Percentiles rank a stretch among this genome's conserved stretches.
Conservation (phyloP, 2,888 invertebrate species). For the Caenorhabditis becei region DNA sequence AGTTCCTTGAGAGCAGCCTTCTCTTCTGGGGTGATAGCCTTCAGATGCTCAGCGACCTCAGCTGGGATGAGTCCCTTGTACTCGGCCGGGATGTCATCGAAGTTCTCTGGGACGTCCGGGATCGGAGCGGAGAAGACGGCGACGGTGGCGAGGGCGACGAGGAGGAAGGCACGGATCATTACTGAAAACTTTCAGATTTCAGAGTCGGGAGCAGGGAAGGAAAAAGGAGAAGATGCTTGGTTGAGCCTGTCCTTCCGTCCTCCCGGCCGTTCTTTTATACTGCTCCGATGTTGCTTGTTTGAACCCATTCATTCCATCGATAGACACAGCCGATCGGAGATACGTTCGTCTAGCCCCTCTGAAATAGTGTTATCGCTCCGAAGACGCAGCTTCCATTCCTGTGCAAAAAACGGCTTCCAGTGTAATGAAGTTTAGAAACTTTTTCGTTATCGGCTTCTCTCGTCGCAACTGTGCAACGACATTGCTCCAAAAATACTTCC, state of each 20-base stretch:
- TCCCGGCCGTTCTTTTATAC: slow-evolving; percentile 34
- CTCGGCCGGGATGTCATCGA: slow-evolving; percentile 77
- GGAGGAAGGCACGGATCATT: slow-evolving; percentile 63
- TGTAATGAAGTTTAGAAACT: slow-evolving; percentile 37
- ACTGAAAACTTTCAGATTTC: slow-evolving; percentile 34
- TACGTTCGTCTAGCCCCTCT: neutral
- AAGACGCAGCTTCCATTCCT: slow-evolving; percentile 30
- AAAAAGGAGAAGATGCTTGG: slow-evolving; percentile 14
- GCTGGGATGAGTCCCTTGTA: slow-evolving; percentile 77
- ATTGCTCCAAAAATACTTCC: slow-evolving; percentile 9
- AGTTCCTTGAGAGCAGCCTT: slow-evolving; percentile 78
- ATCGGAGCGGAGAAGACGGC: slow-evolving; percentile 70
- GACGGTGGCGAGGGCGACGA: slow-evolving; percentile 66
- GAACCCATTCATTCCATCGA: slow-evolving; percentile 22
- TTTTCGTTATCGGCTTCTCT: slow-evolving; percentile 24
- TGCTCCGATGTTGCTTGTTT: slow-evolving; percentile 24
- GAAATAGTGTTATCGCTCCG: slow-evolving; percentile 12
- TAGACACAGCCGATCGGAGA: slow-evolving; percentile 14
- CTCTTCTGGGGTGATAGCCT: slow-evolving; percentile 77
- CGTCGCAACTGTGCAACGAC: slow-evolving; percentile 6
- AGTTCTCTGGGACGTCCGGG: slow-evolving; percentile 69
- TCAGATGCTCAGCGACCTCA: slow-evolving; percentile 79
- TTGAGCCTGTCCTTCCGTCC: neutral
- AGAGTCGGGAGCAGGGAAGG: neutral
- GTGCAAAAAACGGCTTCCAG: slow-evolving; percentile 32